A percentile compares a stretch with the other conserved stretches of the same genome.
Evolutionary conservation across 2,888 invertebrate genomes (phyloP).

Genomic region (Diogma glabrata): DNA sequence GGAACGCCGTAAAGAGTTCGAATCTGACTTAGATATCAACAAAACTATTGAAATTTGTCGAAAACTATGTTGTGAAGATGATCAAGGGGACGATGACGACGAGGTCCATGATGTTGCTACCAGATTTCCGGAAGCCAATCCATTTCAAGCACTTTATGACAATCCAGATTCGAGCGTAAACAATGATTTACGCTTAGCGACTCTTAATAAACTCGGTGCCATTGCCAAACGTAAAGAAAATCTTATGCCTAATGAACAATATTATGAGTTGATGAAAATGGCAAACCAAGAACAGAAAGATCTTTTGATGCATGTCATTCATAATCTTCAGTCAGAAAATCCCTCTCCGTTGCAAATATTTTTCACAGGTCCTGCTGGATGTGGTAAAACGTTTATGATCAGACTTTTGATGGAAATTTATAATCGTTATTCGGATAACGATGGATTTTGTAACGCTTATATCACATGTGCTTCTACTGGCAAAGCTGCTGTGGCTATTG

Average conservation of each 20-base stretch:
- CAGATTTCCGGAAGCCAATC: slow-evolving; percentile 11
- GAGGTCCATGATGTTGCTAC: slow-evolving; percentile 16
- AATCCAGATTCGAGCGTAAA: too few relatives aligned
- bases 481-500: too few relatives aligned
- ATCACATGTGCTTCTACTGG: too few relatives aligned
- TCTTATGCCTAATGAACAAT: slow-evolving; percentile 19
- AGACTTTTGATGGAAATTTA: slow-evolving; percentile 1
- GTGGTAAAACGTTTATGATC: background rate
- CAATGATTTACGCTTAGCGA: too few relatives aligned
- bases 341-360: slow-evolving; percentile 18
- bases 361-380: background rate
- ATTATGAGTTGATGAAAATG: slow-evolving; percentile 19
- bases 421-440: too few relatives aligned
- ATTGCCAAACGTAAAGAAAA: slow-evolving; percentile 24
- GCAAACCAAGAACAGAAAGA: slow-evolving; percentile 20
- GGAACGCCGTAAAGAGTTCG: too few relatives aligned
- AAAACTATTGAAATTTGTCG: slow-evolving; percentile 24
- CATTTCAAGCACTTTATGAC: too few relatives aligned
- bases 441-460: background rate
- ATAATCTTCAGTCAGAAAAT: slow-evolving; percentile 14
- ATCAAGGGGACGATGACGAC: slow-evolving; percentile 14
- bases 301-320: too few relatives aligned
- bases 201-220: too few relatives aligned
- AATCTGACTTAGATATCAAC: slow-evolving; percentile 24
- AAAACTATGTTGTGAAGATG: slow-evolving; percentile 20